Evolutionary conservation across 2,888 invertebrate genomes (phyloP), one percentile per base, ranked within the genome.

Genomic region (Drepanosiphum platanoidis): DNA sequence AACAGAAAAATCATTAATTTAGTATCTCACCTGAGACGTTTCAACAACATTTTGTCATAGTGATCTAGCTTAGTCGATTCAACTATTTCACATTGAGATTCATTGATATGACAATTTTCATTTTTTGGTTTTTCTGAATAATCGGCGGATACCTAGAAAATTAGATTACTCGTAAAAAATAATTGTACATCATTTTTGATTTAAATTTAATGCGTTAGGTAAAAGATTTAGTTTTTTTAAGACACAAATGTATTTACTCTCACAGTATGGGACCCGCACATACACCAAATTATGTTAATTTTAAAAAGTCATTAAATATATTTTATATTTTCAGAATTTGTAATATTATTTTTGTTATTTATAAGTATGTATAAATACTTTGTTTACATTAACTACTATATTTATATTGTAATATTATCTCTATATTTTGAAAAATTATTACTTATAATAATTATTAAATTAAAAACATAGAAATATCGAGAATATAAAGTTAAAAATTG

Each of bases 21-120:
- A 18, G 8, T 13, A 22, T 36, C 18, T 80, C 22, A 80, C 80
- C 80, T 80, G 36, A 70, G 70, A 36, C 30, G 52, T 22, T 80
- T 58, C 22, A 80, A 36, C 4, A 22, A 58, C 7, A 11, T 36
- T 52, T 58, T 70, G 7, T 30, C 80, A 58, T 4, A 46, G 52
- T 52, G 15, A 8, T 68, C 34, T 3, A 32, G 9, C 15, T 22
- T 78, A 39, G 39, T 52, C 15, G 58, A 52, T 70, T 80, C 80
- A 27, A 70, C 27, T 0, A 68, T 4, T 58, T 58, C 70, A n/a
- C 15, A 15, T 52, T 58, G 52, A 4, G 27, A 11, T 36, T 32
- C 58, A 18, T 70, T 27, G 11, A 11, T 22, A 36, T 52, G 34
- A 46, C 52, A 11, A 52, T 36, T 52, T 18, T 52, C 22, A 9